Evolutionary conservation across 2,113 vertebrate genomes (phyloP).

Genomic region (Melanerpes aurifrons): DNA sequence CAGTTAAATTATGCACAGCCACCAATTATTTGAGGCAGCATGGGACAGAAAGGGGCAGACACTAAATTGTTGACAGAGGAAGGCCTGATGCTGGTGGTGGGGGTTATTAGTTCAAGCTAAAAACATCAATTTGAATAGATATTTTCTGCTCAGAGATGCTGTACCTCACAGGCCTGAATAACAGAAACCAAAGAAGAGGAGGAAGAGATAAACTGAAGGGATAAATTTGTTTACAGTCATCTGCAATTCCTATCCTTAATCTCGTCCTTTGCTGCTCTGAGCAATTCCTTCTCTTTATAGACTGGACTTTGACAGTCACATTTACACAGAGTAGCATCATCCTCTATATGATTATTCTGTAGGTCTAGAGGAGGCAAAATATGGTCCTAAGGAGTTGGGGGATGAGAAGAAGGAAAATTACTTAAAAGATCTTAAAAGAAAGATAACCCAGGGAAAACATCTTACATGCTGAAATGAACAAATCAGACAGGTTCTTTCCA

Average conservation of each 20-base stretch:
- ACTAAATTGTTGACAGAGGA: background rate
- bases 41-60: background rate
- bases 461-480: background rate
- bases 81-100: background rate
- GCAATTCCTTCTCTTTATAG: background rate
- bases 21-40: background rate
- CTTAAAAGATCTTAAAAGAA: background rate
- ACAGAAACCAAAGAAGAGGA: background rate
- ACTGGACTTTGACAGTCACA: fast-evolving
- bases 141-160: background rate
- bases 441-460: background rate
- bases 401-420: slow-evolving; percentile 22
- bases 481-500: background rate
- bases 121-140: background rate
- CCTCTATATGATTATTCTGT: background rate
- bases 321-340: background rate
- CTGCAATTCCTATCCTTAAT: background rate
- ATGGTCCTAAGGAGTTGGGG: background rate
- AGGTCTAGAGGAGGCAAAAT: background rate
- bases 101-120: background rate
- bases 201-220: background rate
- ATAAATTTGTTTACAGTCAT: slow-evolving; percentile 19
- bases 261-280: background rate
- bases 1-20: background rate
- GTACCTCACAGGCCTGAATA: background rate